Evolutionary conservation across 2,888 invertebrate species (phyloP).

Genomic region (Caenorhabditis doughertyi): DNA sequence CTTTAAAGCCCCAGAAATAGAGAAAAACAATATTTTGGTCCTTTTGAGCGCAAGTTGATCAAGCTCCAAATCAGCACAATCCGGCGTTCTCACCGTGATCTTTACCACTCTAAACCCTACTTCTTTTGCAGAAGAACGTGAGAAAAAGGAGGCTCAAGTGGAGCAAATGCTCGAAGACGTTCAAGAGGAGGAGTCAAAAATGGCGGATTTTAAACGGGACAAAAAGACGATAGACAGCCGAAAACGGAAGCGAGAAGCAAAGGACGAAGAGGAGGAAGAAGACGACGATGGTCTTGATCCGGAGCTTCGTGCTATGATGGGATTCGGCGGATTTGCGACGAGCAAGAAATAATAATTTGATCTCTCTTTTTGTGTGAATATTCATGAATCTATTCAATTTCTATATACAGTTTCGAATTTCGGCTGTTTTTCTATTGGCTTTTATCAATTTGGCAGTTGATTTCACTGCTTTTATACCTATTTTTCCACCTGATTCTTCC

Average conservation of each 20-base stretch:
- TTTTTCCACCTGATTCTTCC: conserved; percentile 2
- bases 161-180: conserved; percentile 84
- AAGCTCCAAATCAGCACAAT: too few species aligned
- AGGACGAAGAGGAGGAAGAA: conserved; percentile 54
- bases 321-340: conserved; percentile 90
- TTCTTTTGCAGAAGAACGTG: conserved; percentile 67
- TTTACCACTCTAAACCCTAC: background rate
- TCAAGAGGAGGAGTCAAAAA: conserved; percentile 89
- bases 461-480: background rate
- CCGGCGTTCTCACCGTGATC: background rate
- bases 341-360: conserved; percentile 74
- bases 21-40: too few species aligned
- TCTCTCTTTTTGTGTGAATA: conserved; percentile 1
- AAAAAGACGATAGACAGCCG: conserved; percentile 62
- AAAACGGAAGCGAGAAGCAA: conserved; percentile 63
- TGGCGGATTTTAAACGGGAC: conserved; percentile 90
- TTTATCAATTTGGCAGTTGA: conserved; percentile 14
- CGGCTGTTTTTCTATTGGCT: conserved; percentile 8
- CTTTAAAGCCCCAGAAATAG: too few species aligned
- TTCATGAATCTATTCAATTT: background rate
- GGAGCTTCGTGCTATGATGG: conserved; percentile 94
- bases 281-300: conserved; percentile 84
- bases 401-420: too few species aligned
- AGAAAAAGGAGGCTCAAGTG: conserved; percentile 94
- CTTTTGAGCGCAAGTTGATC: too few species aligned